Evolutionary conservation across 2,797 vertebrate species (phyloP).

Genomic region (Crax fasciolata): DNA sequence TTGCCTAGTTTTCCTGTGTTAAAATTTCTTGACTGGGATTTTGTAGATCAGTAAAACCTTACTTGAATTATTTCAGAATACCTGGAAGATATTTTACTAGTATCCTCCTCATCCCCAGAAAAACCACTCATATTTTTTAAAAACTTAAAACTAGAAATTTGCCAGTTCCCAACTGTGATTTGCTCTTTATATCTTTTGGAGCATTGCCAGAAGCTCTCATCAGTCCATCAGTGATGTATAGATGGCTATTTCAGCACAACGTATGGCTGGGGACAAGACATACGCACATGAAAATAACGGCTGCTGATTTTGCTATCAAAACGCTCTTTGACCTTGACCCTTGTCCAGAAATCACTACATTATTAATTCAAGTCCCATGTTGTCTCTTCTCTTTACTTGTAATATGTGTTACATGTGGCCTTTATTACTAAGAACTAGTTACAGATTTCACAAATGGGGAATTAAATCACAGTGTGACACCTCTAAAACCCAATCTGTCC

Average conservation of each 20-base stretch:
- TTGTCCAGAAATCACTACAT: neutral
- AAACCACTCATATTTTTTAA: constrained; percentile 6
- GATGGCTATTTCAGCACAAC: neutral
- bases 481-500: neutral
- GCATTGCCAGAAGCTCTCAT: neutral
- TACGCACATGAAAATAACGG: neutral
- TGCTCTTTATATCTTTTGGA: constrained; percentile 6
- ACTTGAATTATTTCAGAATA: neutral
- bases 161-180: neutral
- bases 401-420: neutral
- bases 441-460: neutral
- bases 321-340: constrained; percentile 21
- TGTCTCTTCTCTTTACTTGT: neutral
- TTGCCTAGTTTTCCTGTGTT: neutral
- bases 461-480: neutral
- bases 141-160: neutral
- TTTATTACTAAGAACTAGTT: neutral
- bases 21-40: neutral
- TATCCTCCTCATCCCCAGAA: neutral
- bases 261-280: neutral
- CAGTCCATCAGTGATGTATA: neutral
- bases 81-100: neutral
- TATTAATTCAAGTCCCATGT: neutral
- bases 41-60: neutral
- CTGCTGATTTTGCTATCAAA: neutral